Evolutionary conservation across 2,888 invertebrate species (phyloP).

Genomic region (Eugnorisma glareosa): DNA sequence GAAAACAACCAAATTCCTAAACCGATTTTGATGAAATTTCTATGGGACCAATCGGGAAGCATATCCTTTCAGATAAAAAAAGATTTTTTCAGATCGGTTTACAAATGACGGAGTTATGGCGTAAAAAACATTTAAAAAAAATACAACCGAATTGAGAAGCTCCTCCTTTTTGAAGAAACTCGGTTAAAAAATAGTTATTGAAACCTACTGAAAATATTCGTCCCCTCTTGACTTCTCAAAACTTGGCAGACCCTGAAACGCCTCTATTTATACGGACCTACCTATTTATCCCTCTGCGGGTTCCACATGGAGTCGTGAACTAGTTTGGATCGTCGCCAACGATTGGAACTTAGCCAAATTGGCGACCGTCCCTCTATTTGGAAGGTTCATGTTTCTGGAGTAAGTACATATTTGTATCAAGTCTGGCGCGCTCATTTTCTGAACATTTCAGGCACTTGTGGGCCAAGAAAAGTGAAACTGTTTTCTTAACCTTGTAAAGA

Average conservation of each 20-base stretch:
- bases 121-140: too few species aligned
- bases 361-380: conserved; percentile 83
- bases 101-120: too few species aligned
- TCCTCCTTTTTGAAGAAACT: too few species aligned
- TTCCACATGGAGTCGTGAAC: conserved; percentile 93
- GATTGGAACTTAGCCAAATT: conserved; percentile 92
- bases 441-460: background rate
- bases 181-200: too few species aligned
- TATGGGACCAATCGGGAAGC: too few species aligned
- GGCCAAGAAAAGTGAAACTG: conserved; percentile 10
- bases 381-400: conserved; percentile 94
- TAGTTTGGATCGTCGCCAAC: conserved; percentile 93
- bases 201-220: background rate
- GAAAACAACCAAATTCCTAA: too few species aligned
- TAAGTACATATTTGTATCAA: conserved; percentile 80
- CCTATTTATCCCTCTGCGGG: conserved; percentile 74
- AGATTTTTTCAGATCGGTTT: too few species aligned
- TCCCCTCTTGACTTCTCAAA: background rate
- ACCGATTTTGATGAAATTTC: too few species aligned
- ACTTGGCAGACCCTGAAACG: conserved; percentile 33
- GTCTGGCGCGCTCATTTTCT: conserved; percentile 8
- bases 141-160: too few species aligned
- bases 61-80: too few species aligned
- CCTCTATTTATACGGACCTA: background rate
- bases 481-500: conserved; percentile 11